phyloP scores from a whole-genome alignment of 2,797 vertebrate genomes.

The Peromyscus melanophrys region DNA sequence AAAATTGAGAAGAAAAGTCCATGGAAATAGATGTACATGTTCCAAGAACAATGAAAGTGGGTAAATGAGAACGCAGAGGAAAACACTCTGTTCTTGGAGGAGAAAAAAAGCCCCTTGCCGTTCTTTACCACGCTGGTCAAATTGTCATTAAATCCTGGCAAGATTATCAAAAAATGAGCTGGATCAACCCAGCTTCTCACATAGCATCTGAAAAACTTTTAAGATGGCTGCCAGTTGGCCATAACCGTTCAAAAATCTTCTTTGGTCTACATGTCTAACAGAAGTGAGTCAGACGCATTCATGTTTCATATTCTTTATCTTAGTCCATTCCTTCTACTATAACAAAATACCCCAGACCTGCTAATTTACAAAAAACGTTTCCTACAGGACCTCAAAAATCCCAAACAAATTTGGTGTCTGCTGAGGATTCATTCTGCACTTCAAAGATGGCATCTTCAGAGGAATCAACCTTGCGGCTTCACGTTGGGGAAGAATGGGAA shows the following conservation, averaged over 20 bases:
- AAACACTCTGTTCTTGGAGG: neutral
- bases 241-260: neutral
- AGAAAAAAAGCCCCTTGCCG: neutral
- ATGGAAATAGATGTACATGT: neutral
- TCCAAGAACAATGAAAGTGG: neutral
- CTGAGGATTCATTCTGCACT: neutral
- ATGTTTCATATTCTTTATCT: neutral
- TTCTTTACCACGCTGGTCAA: neutral
- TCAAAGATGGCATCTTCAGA: neutral
- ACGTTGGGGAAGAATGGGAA: neutral
- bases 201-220: constrained; percentile 17
- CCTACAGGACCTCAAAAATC: neutral
- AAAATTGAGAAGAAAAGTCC: neutral
- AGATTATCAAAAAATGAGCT: constrained; percentile 20
- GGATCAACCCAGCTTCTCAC: neutral
- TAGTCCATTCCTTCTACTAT: neutral
- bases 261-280: neutral
- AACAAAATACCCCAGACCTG: neutral
- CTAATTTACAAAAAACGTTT: neutral
- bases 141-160: constrained; percentile 7
- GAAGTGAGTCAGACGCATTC: neutral
- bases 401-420: neutral
- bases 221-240: neutral
- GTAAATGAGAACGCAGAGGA: neutral
- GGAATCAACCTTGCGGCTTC: too few species aligned